A percentile compares a stretch with the other conserved stretches of the same genome.
Conservation (phyloP, 1,140 invertebrate species). For the Notospermus geniculatus region DNA sequence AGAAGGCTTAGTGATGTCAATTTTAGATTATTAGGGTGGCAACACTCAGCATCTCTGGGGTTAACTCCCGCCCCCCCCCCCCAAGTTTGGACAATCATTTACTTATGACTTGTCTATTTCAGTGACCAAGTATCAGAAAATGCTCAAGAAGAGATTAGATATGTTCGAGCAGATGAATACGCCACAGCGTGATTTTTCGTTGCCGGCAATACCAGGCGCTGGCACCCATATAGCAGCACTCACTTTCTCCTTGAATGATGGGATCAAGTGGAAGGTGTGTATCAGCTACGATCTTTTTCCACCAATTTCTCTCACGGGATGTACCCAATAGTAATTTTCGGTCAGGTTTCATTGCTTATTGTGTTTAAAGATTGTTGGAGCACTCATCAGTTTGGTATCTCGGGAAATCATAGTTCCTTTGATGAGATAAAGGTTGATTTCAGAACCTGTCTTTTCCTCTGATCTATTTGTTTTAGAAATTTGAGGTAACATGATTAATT, state of each 20-base stretch:
- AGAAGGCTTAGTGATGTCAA: not conserved
- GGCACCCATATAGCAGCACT: slow-evolving; percentile 34
- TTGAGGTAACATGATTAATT: too few relatives aligned
- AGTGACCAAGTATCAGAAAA: slow-evolving; percentile 51
- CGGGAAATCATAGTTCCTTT: too few relatives aligned
- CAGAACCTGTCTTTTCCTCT: too few relatives aligned
- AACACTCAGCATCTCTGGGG: not conserved
- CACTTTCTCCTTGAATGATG: slow-evolving; percentile 45
- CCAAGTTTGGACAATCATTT: not conserved
- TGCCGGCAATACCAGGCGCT: slow-evolving; percentile 45
- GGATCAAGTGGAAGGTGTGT: slow-evolving; percentile 48
- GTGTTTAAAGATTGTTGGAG: too few relatives aligned
- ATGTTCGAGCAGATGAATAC: slow-evolving; percentile 42
- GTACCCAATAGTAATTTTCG: too few relatives aligned
- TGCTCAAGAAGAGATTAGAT: slow-evolving; percentile 40
- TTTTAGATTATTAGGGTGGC: slow-evolving; percentile 6
- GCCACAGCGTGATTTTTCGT: slow-evolving; percentile 35
- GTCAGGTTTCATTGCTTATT: too few relatives aligned
- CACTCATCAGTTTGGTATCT: too few relatives aligned
- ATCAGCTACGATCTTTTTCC: too few relatives aligned
- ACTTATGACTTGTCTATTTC: slow-evolving; percentile 8
- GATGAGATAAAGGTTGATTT: too few relatives aligned
- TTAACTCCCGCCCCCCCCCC: not conserved
- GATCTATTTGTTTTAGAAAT: too few relatives aligned
- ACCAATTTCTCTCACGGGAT: too few relatives aligned